Evolutionary conservation across 2,113 vertebrate species (phyloP).

Genomic region (Merops nubicus): DNA sequence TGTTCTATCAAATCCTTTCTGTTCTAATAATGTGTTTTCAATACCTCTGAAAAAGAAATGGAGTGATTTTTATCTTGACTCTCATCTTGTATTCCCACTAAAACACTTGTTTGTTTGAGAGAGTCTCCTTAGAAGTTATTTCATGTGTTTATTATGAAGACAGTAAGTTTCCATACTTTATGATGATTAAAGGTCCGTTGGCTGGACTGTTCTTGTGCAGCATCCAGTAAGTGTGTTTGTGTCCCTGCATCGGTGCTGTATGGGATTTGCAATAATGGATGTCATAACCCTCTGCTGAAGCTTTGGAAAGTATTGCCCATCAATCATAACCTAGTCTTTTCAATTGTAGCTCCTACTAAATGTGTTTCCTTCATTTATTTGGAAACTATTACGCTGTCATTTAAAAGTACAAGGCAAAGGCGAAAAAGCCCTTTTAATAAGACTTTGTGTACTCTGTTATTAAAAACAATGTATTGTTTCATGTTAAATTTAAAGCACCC

Average conservation of each 20-base stretch:
- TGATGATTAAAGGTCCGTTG: not conserved
- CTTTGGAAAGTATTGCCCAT: slow-evolving; percentile 34
- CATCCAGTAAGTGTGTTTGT: not conserved
- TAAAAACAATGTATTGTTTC: not conserved
- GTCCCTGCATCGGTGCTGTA: slow-evolving; percentile 1
- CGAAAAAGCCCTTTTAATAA: not conserved
- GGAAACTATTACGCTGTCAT: slow-evolving; percentile 4
- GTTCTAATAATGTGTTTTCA: not conserved
- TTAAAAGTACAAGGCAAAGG: slow-evolving; percentile 3
- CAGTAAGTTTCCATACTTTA: not conserved
- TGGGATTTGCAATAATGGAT: slow-evolving; percentile 58
- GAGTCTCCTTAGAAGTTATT: not conserved
- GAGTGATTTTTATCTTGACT: not conserved
- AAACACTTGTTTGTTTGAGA: not conserved
- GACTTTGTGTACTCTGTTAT: not conserved
- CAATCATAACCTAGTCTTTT: slow-evolving; percentile 28
- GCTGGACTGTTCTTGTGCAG: not conserved
- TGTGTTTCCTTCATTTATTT: slow-evolving; percentile 49
- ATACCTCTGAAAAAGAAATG: not conserved
- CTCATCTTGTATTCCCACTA: not conserved
- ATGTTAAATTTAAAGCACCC: not conserved
- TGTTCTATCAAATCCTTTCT: not conserved
- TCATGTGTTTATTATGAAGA: not conserved
- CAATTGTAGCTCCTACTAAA: slow-evolving; percentile 1
- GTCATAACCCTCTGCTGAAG: slow-evolving; percentile 25